Conservation (phyloP, 2,113 vertebrate species). For the Cyanoramphus novaezelandiae region DNA sequence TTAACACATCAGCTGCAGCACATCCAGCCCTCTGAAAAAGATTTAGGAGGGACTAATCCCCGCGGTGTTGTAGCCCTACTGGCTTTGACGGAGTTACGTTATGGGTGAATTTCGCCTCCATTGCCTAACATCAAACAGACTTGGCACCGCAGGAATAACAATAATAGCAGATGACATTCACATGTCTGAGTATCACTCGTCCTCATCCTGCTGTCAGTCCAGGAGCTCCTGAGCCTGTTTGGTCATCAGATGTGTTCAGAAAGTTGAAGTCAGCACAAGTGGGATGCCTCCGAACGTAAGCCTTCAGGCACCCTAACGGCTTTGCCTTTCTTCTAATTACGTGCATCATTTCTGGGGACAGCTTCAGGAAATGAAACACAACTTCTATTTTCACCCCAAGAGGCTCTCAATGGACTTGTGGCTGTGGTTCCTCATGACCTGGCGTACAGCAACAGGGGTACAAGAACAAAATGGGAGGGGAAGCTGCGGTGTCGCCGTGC, state of each 20-base stretch:
- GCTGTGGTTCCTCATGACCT: not conserved
- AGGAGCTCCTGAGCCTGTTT: not conserved
- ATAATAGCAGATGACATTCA: not conserved
- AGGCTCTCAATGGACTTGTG: not conserved
- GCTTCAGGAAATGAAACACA: not conserved
- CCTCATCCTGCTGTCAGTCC: not conserved
- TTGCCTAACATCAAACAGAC: not conserved
- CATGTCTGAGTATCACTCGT: not conserved
- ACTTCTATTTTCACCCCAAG: not conserved
- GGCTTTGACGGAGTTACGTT: not conserved
- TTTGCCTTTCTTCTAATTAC: not conserved
- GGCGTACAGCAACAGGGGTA: not conserved
- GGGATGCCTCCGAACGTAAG: not conserved
- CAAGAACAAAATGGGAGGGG: not conserved
- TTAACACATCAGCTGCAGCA: conserved; percentile 4
- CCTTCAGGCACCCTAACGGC: not conserved
- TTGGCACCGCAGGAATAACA: not conserved
- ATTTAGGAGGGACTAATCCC: conserved; percentile 14
- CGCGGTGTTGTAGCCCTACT: not conserved
- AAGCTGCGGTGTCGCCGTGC: not conserved
- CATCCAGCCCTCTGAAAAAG: not conserved
- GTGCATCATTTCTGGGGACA: not conserved
- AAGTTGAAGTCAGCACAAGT: not conserved
- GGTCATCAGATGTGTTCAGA: not conserved
- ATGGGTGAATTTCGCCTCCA: not conserved